Evolutionary conservation across 2,888 invertebrate species (phyloP), one percentile per base, ranked within the genome.

Genomic region (Netelia inedita): DNA sequence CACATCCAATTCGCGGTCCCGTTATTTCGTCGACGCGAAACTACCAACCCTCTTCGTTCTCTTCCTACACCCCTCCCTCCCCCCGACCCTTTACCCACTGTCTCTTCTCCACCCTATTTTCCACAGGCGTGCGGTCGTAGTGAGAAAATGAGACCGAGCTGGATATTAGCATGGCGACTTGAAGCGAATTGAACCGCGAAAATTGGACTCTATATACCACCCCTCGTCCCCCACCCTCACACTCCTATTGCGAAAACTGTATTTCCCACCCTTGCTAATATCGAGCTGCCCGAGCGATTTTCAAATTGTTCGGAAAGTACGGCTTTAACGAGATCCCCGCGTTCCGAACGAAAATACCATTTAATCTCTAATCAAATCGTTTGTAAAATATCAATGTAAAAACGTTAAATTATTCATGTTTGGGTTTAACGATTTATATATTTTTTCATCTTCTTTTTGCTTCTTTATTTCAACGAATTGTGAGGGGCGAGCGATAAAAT

Each of bases 1-100:
- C 85, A 83, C 83, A 86, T 87, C 86, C 86, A 86, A 86, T 85
- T 87, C 85, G 83, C 82, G 83, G 82, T 85, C 66, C 82, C 78
- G 86, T 86, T 87, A 87, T 84, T 83, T 80, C 78, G 71, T 74
- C 84, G 71, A 79, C 53, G 57, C 50, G 55, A 76, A 74, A 85
- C 79, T 82, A 55, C 72, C 65, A 14, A n/a, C 5, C 19, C 14
- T 43, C 16, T 59, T 28, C 68, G n/a, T 16, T 73, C 16, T 35
- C 55, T n/a, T 5, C 19, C 65, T 11, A 8, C n/a, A 9, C 9
- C n/a, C 1, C 28, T 50, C 75, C 55, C n/a, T 21, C 59, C 46
- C 35, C n/a, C 61, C 1, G 41, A 10, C 21, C 41, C 23, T 43
- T 35, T 41, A 11, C 21, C 35, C 8, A 69, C 14, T 53, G 53